Evolutionary conservation across 1,140 invertebrate genomes (phyloP), one percentile per base, ranked within the genome.

Genomic region (Kradibia gibbosae): DNA sequence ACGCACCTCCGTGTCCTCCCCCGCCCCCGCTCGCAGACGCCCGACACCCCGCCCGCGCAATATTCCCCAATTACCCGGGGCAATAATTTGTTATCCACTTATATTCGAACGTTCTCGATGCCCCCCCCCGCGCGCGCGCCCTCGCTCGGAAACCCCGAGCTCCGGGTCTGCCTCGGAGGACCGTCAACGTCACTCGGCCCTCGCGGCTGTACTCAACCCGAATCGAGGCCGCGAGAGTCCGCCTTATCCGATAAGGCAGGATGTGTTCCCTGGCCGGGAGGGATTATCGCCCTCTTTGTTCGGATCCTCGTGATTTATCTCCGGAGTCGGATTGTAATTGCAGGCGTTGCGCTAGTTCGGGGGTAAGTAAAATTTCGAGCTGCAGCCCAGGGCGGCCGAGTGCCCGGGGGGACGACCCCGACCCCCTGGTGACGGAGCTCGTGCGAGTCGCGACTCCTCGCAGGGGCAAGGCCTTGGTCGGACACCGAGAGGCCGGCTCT

Each of bases 61-160:
- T 42, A 62, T 79, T 55, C 53, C n/a, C 70, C 71, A 74, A 80
- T 80, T 60, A 80, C 34, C 71, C 22, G 3, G n/a, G 8, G 48
- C 10, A 45, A 67, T 55, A 67, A 74, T 81, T 74, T 73, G 70
- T 81, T 75, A 36, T 45, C 45, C 25, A 65, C 71, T 60, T 36
- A n/a, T n/a, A 74, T 50, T 50, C 31, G 42, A 57, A 42, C 73
- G 48, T 74, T 74, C 65, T 80, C 20, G 28, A 39, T 3, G 50
- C 50, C 15, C 3, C 15, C 50, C 20, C 15, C 50, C 22, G 20
- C 50, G 50, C 10, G 50, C 15, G 50, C 50, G 15, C 22, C n/a
- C n/a, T n/a, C n/a, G n/a, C n/a, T n/a, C n/a, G 42, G 22, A 53
- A 53, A 53, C 22, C 22, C 50, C 34, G 60, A 31, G 28, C 31